A percentile compares a stretch with the other conserved stretches of the same genome.
phyloP scores from a whole-genome alignment of 2,113 vertebrate species.

The Myxocyprinus asiaticus region DNA sequence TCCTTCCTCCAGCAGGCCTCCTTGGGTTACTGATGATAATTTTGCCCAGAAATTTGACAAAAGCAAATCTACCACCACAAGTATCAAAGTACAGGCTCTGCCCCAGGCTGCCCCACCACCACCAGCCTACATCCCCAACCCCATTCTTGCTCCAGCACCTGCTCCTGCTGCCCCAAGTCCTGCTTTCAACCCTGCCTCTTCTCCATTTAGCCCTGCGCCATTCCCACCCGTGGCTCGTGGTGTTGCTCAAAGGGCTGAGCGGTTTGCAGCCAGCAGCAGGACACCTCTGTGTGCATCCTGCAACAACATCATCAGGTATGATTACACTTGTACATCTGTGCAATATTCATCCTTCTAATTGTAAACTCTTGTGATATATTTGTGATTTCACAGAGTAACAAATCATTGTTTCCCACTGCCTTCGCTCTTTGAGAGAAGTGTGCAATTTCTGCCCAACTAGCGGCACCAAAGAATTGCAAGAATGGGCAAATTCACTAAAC shows the following conservation, averaged over 20 bases:
- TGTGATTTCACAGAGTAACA: no score
- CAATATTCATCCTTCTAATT: no score
- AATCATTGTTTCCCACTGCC: no score
- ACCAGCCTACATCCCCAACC: slow-evolving; percentile 70
- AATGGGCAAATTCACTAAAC: no score
- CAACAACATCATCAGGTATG: slow-evolving; percentile 91
- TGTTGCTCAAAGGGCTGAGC: slow-evolving; percentile 88
- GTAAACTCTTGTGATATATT: no score
- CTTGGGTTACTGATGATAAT: slow-evolving; percentile 89
- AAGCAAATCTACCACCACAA: slow-evolving; percentile 82
- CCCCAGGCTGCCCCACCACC: slow-evolving; percentile 79
- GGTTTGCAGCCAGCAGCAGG: slow-evolving; percentile 89
- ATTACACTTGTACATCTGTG: neutral
- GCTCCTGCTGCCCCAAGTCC: slow-evolving; percentile 66
- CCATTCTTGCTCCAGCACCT: slow-evolving; percentile 54
- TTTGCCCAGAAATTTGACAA: slow-evolving; percentile 95
- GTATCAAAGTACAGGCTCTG: slow-evolving; percentile 82
- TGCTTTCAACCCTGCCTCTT: slow-evolving; percentile 58
- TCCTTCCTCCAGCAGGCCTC: slow-evolving; percentile 80
- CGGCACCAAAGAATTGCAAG: no score
- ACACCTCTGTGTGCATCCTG: slow-evolving; percentile 90
- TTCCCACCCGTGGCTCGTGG: slow-evolving; percentile 83
- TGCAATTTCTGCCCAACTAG: no score
- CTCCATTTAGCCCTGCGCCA: slow-evolving; percentile 47
- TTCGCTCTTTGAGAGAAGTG: no score